Evolutionary conservation across 2,888 invertebrate genomes (phyloP).

Genomic region (Agriopis leucophaearia): DNA sequence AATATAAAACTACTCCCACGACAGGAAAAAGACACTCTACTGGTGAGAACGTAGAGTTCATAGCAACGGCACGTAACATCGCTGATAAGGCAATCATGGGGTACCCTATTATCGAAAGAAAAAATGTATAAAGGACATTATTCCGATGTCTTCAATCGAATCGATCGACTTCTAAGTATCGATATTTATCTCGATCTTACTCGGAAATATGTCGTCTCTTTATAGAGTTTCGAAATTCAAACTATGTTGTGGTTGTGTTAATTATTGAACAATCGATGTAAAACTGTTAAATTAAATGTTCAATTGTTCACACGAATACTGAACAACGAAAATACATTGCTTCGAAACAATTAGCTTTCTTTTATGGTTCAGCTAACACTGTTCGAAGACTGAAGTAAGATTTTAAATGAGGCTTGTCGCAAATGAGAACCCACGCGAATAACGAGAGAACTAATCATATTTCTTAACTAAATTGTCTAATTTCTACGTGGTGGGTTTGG

Average conservation of each 20-base stretch:
- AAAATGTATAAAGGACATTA: conserved; percentile 55
- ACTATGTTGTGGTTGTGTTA: conserved; percentile 34
- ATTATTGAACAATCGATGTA: conserved; percentile 44
- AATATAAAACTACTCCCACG: conserved; percentile 35
- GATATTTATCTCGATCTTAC: conserved; percentile 61
- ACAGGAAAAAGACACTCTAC: conserved; percentile 49
- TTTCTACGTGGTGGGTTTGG: not conserved
- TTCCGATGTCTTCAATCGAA: conserved; percentile 51
- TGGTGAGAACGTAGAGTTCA: conserved; percentile 17
- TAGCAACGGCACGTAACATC: not conserved
- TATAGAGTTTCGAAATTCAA: conserved; percentile 42
- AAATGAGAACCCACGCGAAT: conserved; percentile 9
- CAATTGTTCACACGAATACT: conserved; percentile 39
- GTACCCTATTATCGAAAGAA: conserved; percentile 60
- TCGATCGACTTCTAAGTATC: conserved; percentile 75
- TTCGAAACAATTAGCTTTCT: conserved; percentile 28
- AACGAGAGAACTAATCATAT: not conserved
- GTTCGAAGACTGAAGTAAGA: conserved; percentile 23
- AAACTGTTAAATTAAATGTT: conserved; percentile 44
- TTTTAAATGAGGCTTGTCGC: conserved; percentile 20
- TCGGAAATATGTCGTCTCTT: conserved; percentile 58
- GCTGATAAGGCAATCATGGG: conserved; percentile 35
- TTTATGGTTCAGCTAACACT: conserved; percentile 29
- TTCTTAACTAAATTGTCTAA: not conserved
- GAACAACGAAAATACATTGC: conserved; percentile 37